Evolutionary conservation across 2,888 invertebrate species (phyloP).

Genomic region (Acleris laterana): DNA sequence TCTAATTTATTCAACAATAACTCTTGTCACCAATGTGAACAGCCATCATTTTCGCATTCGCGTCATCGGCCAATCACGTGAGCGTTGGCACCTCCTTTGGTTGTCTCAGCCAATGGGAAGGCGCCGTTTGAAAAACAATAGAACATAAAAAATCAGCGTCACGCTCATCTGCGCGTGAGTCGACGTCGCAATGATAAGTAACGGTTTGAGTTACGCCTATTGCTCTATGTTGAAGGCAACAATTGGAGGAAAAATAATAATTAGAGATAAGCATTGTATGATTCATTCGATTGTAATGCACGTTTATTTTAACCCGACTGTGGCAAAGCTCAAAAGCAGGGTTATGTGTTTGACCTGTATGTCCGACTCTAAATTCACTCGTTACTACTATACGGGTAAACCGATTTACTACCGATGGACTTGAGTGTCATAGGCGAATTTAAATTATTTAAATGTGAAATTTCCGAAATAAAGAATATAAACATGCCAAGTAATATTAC

Average conservation of each 20-base stretch:
- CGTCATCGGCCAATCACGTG: constrained; percentile 64
- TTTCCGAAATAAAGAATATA: too few species aligned
- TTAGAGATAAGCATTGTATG: background rate
- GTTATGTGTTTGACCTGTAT: too few species aligned
- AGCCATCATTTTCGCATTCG: constrained; percentile 80
- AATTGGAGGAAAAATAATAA: constrained; percentile 10
- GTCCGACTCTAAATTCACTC: too few species aligned
- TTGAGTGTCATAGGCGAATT: too few species aligned
- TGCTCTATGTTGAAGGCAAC: constrained; percentile 21
- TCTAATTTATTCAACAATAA: constrained; percentile 78
- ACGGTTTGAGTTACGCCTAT: constrained; percentile 32
- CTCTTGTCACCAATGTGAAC: constrained; percentile 70
- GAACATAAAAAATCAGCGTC: constrained; percentile 79
- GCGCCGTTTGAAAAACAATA: constrained; percentile 81
- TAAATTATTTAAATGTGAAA: too few species aligned
- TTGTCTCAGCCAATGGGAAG: constrained; percentile 62
- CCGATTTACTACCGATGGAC: too few species aligned
- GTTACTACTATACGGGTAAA: too few species aligned
- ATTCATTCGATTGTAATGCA: background rate
- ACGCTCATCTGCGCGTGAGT: constrained; percentile 70
- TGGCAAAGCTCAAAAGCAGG: too few species aligned
- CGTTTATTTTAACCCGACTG: too few species aligned
- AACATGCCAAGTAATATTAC: too few species aligned
- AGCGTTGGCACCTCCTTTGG: constrained; percentile 66
- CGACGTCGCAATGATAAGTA: constrained; percentile 23